phyloP scores from a whole-genome alignment of 2,113 vertebrate species.

The Clarias magur region DNA sequence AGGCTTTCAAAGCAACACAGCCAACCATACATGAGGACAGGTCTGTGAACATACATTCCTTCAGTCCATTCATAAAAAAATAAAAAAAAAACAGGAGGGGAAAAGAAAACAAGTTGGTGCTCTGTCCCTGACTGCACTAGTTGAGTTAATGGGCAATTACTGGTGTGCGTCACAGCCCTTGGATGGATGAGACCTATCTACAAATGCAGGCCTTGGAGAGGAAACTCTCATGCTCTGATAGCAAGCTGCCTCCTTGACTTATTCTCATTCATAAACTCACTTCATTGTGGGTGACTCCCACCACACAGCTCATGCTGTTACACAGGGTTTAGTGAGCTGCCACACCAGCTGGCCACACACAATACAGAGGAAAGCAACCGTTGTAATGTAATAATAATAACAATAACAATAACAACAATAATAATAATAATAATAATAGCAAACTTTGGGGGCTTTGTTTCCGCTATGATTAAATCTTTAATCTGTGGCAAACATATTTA shows the following conservation, averaged over 20 bases:
- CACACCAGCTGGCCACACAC: neutral
- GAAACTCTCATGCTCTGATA: constrained; percentile 25
- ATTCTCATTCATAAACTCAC: constrained; percentile 49
- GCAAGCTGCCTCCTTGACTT: constrained; percentile 39
- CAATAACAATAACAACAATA: neutral
- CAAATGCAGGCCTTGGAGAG: constrained; percentile 28
- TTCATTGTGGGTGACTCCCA: constrained; percentile 13
- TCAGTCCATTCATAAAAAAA: constrained; percentile 59
- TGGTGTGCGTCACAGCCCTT: constrained; percentile 41
- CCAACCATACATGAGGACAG: constrained; percentile 51
- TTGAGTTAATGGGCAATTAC: constrained; percentile 46
- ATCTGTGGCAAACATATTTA: neutral
- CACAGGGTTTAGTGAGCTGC: neutral
- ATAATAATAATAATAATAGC: neutral
- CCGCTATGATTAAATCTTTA: neutral
- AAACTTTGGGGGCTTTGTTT: neutral
- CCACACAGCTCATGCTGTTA: constrained; percentile 18
- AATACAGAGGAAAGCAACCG: neutral
- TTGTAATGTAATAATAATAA: neutral
- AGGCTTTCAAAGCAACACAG: constrained; percentile 52
- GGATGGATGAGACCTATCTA: constrained; percentile 42
- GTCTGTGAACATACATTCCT: constrained; percentile 38
- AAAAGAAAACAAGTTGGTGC: constrained; percentile 45
- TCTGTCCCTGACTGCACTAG: constrained; percentile 46
- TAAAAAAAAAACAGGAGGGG: constrained; percentile 34